Percentiles rank a stretch among this genome's conserved stretches.
Conservation (phyloP, 2,113 vertebrate genomes). For the Trogon melanurus region DNA sequence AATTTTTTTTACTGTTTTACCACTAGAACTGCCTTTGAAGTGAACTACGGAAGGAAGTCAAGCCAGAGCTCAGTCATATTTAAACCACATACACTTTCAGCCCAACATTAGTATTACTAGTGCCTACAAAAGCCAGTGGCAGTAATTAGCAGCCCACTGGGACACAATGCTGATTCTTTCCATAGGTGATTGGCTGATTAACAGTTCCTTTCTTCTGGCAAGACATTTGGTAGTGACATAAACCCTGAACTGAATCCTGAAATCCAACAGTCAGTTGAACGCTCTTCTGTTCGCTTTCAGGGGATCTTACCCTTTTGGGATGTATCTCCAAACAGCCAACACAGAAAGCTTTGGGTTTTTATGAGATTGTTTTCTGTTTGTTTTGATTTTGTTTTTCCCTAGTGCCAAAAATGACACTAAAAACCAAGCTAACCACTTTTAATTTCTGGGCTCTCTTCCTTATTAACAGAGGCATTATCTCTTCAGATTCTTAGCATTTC, state of each 20-base stretch:
- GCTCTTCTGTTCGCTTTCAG: slow-evolving; percentile 18
- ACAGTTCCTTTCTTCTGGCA: slow-evolving; percentile 8
- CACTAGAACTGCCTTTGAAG: not conserved
- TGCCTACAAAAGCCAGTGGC: not conserved
- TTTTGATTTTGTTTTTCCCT: not conserved
- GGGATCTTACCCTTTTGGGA: slow-evolving; percentile 2
- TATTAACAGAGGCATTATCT: not conserved
- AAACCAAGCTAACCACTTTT: not conserved
- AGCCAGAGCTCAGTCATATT: not conserved
- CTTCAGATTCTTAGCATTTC: not conserved
- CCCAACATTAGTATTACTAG: not conserved
- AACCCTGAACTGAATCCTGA: slow-evolving; percentile 18
- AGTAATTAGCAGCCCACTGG: not conserved
- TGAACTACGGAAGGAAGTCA: not conserved
- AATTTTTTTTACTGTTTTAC: not conserved
- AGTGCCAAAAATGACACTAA: not conserved
- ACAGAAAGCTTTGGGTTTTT: not conserved
- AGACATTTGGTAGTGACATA: not conserved
- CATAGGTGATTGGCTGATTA: not conserved
- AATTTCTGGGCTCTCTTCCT: not conserved
- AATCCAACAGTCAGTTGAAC: not conserved
- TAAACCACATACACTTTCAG: not conserved
- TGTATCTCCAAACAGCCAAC: not conserved
- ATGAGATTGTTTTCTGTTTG: not conserved
- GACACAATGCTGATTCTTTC: not conserved